A percentile compares a stretch with the other conserved stretches of the same genome.
These are phyloP conservation scores for Brenthis ino DNA, from an alignment of 2,888 invertebrate genomes.

Conservation along the genomic window DNA sequence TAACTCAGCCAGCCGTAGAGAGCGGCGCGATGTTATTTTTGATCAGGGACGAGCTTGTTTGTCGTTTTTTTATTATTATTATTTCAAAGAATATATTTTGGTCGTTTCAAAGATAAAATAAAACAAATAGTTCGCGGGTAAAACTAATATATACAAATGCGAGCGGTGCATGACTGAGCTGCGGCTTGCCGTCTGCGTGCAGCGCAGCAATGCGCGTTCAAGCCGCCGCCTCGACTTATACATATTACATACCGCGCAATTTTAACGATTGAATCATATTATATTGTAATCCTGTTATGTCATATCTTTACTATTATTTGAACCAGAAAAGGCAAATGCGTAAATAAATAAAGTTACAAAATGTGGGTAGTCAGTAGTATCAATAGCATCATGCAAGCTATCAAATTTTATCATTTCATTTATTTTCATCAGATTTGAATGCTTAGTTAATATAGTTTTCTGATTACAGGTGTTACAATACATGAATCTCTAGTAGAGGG, in stretches of 20 bases:
- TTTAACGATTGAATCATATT: slow-evolving; percentile 36
- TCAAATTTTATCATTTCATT: too few relatives aligned
- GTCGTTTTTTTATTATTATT: slow-evolving; percentile 54
- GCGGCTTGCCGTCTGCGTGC: slow-evolving; percentile 16
- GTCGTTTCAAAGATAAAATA: slow-evolving; percentile 36
- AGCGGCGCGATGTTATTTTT: slow-evolving; percentile 60
- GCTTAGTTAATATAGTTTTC: slow-evolving; percentile 12
- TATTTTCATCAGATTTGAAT: background rate
- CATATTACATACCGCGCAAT: slow-evolving; percentile 33
- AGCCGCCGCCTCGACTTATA: slow-evolving; percentile 28
- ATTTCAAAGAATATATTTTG: slow-evolving; percentile 46
- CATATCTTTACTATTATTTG: slow-evolving; percentile 19
- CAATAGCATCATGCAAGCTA: too few relatives aligned
- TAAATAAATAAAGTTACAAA: background rate
- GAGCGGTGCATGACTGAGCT: slow-evolving; percentile 24
- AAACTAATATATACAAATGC: slow-evolving; percentile 25
- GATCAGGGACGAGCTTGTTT: slow-evolving; percentile 60
- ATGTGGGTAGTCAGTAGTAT: background rate
- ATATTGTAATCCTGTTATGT: slow-evolving; percentile 37
- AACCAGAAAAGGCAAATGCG: background rate
- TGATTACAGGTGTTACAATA: slow-evolving; percentile 66
- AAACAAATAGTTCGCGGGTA: slow-evolving; percentile 26
- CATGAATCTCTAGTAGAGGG: slow-evolving; percentile 71
- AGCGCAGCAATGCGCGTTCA: slow-evolving; percentile 29
- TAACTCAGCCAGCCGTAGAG: slow-evolving; percentile 26